Evolutionary conservation across 92 coral and sea anemone species (phyloP).

Genomic region (Epizoanthus rinbou): DNA sequence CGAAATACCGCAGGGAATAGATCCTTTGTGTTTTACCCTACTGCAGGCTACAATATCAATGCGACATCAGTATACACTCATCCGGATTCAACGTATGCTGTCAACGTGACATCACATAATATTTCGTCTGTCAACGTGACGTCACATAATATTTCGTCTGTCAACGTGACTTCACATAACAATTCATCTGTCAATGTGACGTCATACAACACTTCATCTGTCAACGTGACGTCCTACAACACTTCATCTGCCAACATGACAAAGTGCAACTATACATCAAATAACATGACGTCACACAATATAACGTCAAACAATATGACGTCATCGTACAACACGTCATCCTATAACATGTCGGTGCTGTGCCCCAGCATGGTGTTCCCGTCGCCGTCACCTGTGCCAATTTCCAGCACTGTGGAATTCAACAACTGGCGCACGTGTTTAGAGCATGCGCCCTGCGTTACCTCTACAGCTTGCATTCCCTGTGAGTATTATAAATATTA

Average conservation of each 20-base stretch:
- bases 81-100: conserved; percentile 1
- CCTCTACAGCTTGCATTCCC: conserved; percentile 1
- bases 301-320: not conserved
- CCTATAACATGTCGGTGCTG: not conserved
- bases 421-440: not conserved
- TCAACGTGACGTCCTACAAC: not conserved
- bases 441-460: conserved; percentile 19
- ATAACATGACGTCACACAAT: conserved; percentile 1
- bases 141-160: not conserved
- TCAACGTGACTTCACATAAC: conserved; percentile 17
- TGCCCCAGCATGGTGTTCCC: not conserved
- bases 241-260: not conserved
- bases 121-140: conserved; percentile 18
- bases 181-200: conserved; percentile 5
- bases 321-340: not conserved
- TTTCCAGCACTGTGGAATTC: no score
- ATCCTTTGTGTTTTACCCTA: not conserved
- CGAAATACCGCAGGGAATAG: not conserved
- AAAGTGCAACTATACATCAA: not conserved
- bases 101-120: not conserved
- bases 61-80: not conserved
- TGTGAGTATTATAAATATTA: not conserved
- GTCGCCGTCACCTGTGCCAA: not conserved
- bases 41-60: not conserved
- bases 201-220: not conserved